A percentile compares a stretch with the other conserved stretches of the same genome.
These are phyloP conservation scores for Thunnus albacares DNA, from an alignment of 2,797 vertebrate genomes.

Conservation along the genomic window DNA sequence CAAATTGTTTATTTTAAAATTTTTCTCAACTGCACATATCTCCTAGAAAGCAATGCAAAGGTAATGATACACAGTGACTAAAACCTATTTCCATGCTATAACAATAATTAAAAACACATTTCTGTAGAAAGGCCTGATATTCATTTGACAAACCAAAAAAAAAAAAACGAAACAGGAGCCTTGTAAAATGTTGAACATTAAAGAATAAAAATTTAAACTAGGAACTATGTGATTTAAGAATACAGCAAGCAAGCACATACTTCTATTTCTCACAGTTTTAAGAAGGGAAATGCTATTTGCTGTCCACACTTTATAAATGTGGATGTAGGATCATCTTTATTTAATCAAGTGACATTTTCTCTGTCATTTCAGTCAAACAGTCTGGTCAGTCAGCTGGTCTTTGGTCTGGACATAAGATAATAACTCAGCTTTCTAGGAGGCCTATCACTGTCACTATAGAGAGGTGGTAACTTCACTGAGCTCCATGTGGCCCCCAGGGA, in stretches of 20 bases:
- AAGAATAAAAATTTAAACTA: no score
- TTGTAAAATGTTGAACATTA: no score
- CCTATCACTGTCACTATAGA: slow-evolving; percentile 3
- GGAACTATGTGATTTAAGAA: no score
- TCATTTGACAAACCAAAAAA: background rate
- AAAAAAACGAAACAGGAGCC: no score
- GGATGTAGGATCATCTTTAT: background rate
- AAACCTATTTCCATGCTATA: no score
- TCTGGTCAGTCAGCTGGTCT: background rate
- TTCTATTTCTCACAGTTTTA: background rate
- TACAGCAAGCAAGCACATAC: no score
- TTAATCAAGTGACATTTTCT: background rate
- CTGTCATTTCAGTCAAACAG: background rate
- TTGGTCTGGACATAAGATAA: slow-evolving; percentile 1
- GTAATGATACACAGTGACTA: background rate
- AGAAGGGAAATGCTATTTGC: background rate
- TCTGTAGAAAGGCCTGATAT: no score
- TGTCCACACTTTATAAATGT: background rate
- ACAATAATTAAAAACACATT: no score
- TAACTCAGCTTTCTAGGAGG: background rate
- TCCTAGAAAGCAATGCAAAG: background rate
- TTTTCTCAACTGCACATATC: background rate
- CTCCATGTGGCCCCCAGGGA: slow-evolving; percentile 40
- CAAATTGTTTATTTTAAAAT: no score
- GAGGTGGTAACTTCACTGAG: slow-evolving; percentile 19